phyloP scores from a whole-genome alignment of 2,113 vertebrate species.

The Lasiurus cinereus region DNA sequence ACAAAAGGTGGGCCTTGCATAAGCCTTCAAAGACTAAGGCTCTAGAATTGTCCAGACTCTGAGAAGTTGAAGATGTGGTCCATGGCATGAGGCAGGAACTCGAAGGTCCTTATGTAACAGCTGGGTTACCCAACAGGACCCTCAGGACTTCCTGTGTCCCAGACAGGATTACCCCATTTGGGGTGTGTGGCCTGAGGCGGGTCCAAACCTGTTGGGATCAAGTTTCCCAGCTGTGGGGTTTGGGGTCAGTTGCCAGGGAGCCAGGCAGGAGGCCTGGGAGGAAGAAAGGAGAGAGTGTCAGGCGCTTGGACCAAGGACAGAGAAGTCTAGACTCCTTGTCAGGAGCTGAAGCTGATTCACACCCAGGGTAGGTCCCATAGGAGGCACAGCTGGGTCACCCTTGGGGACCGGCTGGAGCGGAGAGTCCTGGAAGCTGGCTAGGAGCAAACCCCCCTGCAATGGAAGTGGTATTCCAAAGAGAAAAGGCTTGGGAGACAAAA shows the following conservation, averaged over 20 bases:
- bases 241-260: not conserved
- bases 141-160: not conserved
- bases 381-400: not conserved
- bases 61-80: not conserved
- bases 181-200: not conserved
- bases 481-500: slow-evolving; percentile 72
- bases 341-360: not conserved
- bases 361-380: not conserved
- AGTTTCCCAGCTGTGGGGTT: not conserved
- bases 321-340: not conserved
- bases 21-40: not conserved
- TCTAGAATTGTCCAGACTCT: not conserved
- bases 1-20: not conserved
- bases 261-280: not conserved
- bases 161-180: not conserved
- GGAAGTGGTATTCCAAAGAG: slow-evolving; percentile 62
- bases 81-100: not conserved
- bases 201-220: too few species aligned
- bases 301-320: not conserved
- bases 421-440: not conserved
- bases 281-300: not conserved
- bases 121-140: too few species aligned
- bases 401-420: not conserved
- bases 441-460: not conserved
- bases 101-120: fast-evolving